These are phyloP conservation scores for Melinaea marsaeus DNA, from an alignment of 2,888 invertebrate species.

Conservation along the genomic window DNA sequence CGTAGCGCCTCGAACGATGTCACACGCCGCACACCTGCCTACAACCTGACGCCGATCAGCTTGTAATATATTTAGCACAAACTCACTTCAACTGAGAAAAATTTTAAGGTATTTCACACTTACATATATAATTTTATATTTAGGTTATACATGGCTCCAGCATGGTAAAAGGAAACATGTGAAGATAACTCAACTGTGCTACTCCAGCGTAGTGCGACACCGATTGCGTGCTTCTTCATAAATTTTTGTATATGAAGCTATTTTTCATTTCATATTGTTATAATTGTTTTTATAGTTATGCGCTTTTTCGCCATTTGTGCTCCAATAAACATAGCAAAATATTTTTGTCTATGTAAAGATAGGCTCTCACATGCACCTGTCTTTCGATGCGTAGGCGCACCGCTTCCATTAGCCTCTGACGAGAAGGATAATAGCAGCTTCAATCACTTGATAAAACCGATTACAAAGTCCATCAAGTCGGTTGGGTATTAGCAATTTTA, in stretches of 20 bases:
- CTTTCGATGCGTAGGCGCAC: conserved; percentile 30
- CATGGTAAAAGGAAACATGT: not conserved
- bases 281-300: not conserved
- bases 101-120: conserved; percentile 1
- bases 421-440: conserved; percentile 34
- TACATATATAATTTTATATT: not conserved
- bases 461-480: conserved; percentile 23
- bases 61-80: conserved; percentile 31
- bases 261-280: not conserved
- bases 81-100: conserved; percentile 10
- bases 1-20: conserved; percentile 14
- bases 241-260: too few species aligned
- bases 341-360: conserved; percentile 24
- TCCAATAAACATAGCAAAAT: not conserved
- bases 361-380: conserved; percentile 38
- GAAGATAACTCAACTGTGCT: not conserved
- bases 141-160: not conserved
- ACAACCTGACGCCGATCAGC: conserved; percentile 35
- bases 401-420: conserved; percentile 35
- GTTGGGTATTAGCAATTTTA: conserved; percentile 12
- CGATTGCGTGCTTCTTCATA: too few species aligned
- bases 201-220: too few species aligned
- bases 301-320: not conserved
- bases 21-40: conserved; percentile 38
- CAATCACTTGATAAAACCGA: conserved; percentile 33